Evolutionary conservation across 1,140 invertebrate genomes (phyloP), one percentile per base, ranked within the genome.

Genomic region (Atta colombica): DNA sequence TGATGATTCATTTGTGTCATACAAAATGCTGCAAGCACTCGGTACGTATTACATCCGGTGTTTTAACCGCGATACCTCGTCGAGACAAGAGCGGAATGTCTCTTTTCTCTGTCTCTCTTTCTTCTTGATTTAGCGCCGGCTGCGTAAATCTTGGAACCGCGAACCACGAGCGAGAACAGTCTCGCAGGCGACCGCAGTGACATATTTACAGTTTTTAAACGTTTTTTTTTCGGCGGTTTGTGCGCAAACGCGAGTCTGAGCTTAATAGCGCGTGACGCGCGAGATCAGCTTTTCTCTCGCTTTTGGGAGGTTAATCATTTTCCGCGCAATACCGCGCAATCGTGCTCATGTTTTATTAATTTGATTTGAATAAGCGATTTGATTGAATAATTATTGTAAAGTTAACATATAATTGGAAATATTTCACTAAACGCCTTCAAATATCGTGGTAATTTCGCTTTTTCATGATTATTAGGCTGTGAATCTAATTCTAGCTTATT

Each of bases 71-170:
- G 58, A 14, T 3, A 31, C 61, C n/a, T 61, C 39, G 51, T 81
- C 39, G 58, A 31, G 60, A 58, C 68, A 60, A 65, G 65, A 39
- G n/a, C 12, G 28, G 25, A 58, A 14, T 35, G 77, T 66, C 16
- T 66, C 61, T 55, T 31, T 81, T 25, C 21, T 21, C 31, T 69
- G 2, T 74, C n/a, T 25, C 39, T 39, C 10, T 69, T 68, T 71
- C n/a, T 53, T 39, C 53, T 53, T 86, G 71, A 58, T 89, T 74
- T 85, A 88, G 65, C 68, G 87, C 28, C 51, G 74, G 80, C 74
- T 88, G 25, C 51, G 61, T 91, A 91, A 91, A 91, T 91, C 90
- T 87, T 55, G 3, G 60, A 89, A 89, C 90, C 89, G 69, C 87
- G 87, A 87, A 77, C 45, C 45, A 35, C 51, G 28, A 63, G 69